Evolutionary conservation across 2,797 vertebrate species (phyloP), one percentile per base, ranked within the genome.

Genomic region (Limosa lapponica): DNA sequence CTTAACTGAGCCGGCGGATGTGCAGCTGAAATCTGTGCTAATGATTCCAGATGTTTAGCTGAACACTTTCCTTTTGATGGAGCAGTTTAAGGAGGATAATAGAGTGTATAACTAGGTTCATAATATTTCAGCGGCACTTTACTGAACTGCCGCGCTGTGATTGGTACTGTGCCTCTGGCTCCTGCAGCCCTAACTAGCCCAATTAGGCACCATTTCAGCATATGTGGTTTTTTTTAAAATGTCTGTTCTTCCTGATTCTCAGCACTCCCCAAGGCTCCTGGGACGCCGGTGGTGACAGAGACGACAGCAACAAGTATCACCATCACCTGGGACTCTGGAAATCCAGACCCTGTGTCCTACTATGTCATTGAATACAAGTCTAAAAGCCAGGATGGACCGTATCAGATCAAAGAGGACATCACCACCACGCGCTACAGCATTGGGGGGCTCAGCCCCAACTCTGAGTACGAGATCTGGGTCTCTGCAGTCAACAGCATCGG

Each of bases 341-440:
- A 99, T 79, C 99, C 99, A 3, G 99, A 99, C 95, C 99, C 99
- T 0, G 99, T 99, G 87, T 99, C 99, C 55, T 99, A 99, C 96
- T 99, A 99, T 64, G 99, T 99, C 78, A 99, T 99, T 69, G 99
- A 99, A 77, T 99, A 99, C 94, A 99, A 98, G 24, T 99, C 99
- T 22, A 99, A 99, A 97, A 99, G 99, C 89, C 99, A 99, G 43
- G 99, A 99, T 1, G 99, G 99, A 90, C 99, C 99, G 0, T 99
- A 99, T 16, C 99, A 99, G 97, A 99, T 99, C 24, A 99, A 99
- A 77, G 99, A 99, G 72, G 99, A 99, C 95, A 99, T 99, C 97
- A 99, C 99, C 93, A 99, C 99, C 43, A 99, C 99, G 0, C 99
- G 99, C 66, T 99, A 99, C 98, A 99, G 99, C 96, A 99, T 99